Conservation (phyloP, 2,113 vertebrate genomes). For the Hippocampus mohnikei region DNA sequence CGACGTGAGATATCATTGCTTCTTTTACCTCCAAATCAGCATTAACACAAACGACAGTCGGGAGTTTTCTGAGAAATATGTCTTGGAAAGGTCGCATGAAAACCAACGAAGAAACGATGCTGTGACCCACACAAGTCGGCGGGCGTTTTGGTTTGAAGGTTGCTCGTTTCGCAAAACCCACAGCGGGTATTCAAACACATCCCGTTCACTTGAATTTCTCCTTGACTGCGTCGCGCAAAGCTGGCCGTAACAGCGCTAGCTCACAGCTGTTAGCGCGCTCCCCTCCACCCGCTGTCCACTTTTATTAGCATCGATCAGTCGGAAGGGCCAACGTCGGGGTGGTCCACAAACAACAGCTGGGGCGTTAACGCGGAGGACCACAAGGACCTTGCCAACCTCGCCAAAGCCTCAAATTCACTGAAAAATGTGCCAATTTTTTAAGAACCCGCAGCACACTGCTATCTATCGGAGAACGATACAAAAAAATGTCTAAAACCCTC, state of each 20-base stretch:
- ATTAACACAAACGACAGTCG: neutral
- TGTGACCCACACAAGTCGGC: neutral
- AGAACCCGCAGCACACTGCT: too few species aligned
- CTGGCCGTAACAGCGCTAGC: neutral
- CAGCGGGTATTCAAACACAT: neutral
- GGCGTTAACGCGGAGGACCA: conserved; percentile 32
- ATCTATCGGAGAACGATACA: too few species aligned
- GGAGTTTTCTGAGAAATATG: neutral
- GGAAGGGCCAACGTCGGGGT: conserved; percentile 1
- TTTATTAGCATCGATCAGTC: conserved; percentile 48
- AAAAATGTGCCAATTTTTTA: neutral
- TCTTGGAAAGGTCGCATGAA: neutral
- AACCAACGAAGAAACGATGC: neutral
- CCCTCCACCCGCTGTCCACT: conserved; percentile 34
- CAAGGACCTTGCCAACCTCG: conserved; percentile 4
- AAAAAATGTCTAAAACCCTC: too few species aligned
- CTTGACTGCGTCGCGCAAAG: neutral
- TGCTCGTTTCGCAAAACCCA: neutral
- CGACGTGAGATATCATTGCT: conserved; percentile 38
- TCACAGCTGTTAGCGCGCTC: conserved; percentile 19
- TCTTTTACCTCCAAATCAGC: neutral
- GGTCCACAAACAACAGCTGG: conserved; percentile 41
- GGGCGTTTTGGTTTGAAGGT: neutral
- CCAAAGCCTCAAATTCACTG: neutral
- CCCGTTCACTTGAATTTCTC: neutral